Percentiles rank a stretch among this genome's conserved stretches.
Conservation (phyloP, 2,797 vertebrate genomes). For the Sebastes iracundus region DNA sequence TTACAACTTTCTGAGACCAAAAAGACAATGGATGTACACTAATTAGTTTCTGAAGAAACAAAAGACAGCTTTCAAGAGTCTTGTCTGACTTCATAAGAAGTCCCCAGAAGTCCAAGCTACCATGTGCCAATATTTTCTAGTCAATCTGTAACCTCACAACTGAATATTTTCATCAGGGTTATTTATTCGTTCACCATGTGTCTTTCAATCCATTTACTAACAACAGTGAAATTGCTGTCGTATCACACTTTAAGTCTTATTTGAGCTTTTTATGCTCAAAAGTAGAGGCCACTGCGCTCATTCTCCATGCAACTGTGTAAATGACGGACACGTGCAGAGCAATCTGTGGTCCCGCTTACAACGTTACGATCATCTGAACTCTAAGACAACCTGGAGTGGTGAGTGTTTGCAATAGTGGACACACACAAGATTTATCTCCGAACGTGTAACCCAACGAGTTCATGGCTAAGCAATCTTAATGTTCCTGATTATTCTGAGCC, state of each 20-base stretch:
- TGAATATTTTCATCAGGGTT: conserved; percentile 66
- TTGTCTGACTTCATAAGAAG: conserved; percentile 64
- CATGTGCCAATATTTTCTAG: conserved; percentile 70
- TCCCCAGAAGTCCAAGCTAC: conserved; percentile 58
- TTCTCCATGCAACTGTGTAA: not conserved
- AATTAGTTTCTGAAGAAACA: conserved; percentile 60
- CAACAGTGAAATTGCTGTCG: conserved; percentile 8
- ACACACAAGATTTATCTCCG: not conserved
- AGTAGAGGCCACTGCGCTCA: not conserved
- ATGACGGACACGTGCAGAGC: not conserved
- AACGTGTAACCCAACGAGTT: conserved; percentile 9
- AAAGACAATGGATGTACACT: conserved; percentile 60
- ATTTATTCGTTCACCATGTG: conserved; percentile 65
- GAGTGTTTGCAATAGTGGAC: not conserved
- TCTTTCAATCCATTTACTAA: conserved; percentile 58
- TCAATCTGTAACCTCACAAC: conserved; percentile 59
- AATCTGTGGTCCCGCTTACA: not conserved
- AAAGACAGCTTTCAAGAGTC: conserved; percentile 46
- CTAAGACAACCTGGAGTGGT: not conserved
- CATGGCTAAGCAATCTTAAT: conserved; percentile 13
- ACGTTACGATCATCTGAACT: conserved; percentile 2
- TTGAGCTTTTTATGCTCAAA: not conserved
- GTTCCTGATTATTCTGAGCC: conserved; percentile 58
- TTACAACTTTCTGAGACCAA: conserved; percentile 64
- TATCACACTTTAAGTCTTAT: conserved; percentile 7